Evolutionary conservation across 1,140 invertebrate species (phyloP), one percentile per base, ranked within the genome.

Genomic region (Onthophagus taurus): DNA sequence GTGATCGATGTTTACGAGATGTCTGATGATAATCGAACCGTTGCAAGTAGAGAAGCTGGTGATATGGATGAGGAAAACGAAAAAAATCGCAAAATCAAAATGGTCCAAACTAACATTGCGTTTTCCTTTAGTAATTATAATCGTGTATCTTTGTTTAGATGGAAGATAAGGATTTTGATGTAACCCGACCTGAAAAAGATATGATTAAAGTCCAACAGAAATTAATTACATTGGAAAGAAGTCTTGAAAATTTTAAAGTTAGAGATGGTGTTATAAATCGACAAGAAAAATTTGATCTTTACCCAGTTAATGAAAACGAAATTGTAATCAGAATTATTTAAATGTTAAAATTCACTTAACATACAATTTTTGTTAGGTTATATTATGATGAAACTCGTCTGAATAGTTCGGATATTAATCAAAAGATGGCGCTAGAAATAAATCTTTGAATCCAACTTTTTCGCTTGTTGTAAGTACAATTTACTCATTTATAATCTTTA

Each of bases 151-250:
- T 20, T 36, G 13, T 26, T 17, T 14, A n/a, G 12, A 9, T 11
- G 18, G 35, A 38, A 14, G 12, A 38, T 6, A 8, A n/a, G 13
- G 34, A 45, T 11, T 24, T 11, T 16, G 26, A 36, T 30, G 21
- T 43, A 8, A 14, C 31, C 2, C 47, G 46, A 16, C 43, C 38
- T 0, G 47, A 45, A 11, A 19, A 37, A 17, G 46, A 45, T 13
- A 44, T 48, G 18, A 42, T 39, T 31, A 45, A 45, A 16, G 44
- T 48, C 12, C 38, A 48, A 20, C 35, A 37, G 46, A 45, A 41
- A 17, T 20, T 48, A 17, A 23, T 43, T 7, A 44, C 26, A n/a
- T 35, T 46, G 14, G 44, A 48, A 21, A 39, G 45, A 26, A 45
- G 31, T 13, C 29, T 48, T 16, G 35, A 51, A 36, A 34, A 21